Base-by-base conservation (phyloP, 2,113 vertebrate genomes). In the Caloenas nicobarica region DNA sequence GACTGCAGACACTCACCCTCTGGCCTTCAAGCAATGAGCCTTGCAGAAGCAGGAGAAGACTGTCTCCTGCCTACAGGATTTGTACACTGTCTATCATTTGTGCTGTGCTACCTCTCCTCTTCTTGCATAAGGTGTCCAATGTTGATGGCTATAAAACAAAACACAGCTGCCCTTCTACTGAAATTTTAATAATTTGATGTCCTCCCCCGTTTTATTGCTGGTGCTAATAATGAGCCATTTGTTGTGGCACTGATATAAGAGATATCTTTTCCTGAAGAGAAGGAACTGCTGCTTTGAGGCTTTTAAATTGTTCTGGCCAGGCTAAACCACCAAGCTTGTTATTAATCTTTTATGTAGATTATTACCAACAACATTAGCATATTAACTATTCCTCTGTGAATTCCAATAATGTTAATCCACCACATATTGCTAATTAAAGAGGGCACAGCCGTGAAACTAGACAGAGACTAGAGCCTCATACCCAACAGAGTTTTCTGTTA, bases 331-430 rank as follows among this genome's bases (percentile, higher is more conserved):
- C 31, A 78, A 92, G 90, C 24, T 65, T 72, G 13, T 79, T 68
- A 72, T 60, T 88, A 90, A 83, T 65, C 31, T 90, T 91, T 93
- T 61, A 64, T 76, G 65, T 40, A 84, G 69, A 85, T 92, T 86
- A 94, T 93, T 93, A 87, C 53, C 38, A 76, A 81, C 57, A 93
- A 82, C 16, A 93, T 97, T 92, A 93, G 19, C 91, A 85, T 94
- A 79, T 92, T 95, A 86, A 92, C 93, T 93, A 87, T 89, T 87
- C 73, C 80, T 93, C 61, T 79, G 69, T 58, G 83, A 87, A 79
- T 89, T 92, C 22, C 18, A 89, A 58, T 87, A 91, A 81, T 23
- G 53, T 92, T 93, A 91, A 82, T 92, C 78, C 53, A 88, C 19
- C 5, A 11, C 72, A 61, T 31, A 53, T 19, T 70, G 48, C 65